Conservation (phyloP, 2,797 vertebrate species). For the Steatocranus sp. region DNA sequence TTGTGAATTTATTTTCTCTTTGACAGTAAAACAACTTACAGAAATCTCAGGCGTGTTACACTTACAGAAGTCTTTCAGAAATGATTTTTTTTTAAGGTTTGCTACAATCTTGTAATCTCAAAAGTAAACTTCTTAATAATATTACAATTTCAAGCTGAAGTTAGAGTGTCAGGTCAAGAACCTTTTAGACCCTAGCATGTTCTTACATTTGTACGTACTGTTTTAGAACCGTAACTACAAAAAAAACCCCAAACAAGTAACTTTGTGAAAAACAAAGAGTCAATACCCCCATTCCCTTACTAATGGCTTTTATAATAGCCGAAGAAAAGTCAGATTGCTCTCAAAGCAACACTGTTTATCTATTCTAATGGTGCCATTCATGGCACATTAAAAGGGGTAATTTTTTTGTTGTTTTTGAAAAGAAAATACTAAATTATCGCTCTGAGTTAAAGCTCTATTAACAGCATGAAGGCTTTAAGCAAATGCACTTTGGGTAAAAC, state of each 20-base stretch:
- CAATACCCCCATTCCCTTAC: neutral
- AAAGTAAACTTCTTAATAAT: neutral
- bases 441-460: slow-evolving; percentile 15
- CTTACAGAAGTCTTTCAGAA: neutral
- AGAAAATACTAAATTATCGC: slow-evolving; percentile 11
- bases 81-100: neutral
- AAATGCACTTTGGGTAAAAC: neutral
- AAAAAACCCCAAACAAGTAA: neutral
- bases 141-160: neutral
- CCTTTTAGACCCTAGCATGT: neutral
- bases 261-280: neutral
- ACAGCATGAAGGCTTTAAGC: slow-evolving; percentile 9
- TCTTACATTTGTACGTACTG: neutral
- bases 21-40: neutral
- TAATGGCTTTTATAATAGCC: slow-evolving; percentile 15
- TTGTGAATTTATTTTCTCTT: neutral
- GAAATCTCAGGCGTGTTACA: neutral
- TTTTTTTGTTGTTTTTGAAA: neutral
- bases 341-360: slow-evolving; percentile 44
- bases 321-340: slow-evolving; percentile 53
- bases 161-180: neutral
- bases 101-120: neutral
- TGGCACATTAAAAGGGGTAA: slow-evolving; percentile 22
- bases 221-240: neutral
- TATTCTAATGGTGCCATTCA: slow-evolving; percentile 60